Evolutionary conservation across 2,797 vertebrate species (phyloP).

Genomic region (Forpus xanthops): DNA sequence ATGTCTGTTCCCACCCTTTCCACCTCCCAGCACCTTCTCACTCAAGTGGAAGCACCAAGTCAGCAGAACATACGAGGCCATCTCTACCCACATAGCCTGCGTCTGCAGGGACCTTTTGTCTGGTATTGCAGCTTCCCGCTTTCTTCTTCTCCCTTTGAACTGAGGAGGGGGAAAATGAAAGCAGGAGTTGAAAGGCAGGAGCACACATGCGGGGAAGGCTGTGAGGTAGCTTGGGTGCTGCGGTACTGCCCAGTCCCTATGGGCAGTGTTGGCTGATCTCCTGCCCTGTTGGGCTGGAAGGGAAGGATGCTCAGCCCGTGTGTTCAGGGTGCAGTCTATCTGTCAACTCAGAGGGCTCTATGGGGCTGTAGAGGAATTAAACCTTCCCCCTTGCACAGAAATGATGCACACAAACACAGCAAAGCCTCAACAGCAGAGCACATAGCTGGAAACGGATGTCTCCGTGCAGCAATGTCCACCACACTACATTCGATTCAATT

Average conservation of each 20-base stretch:
- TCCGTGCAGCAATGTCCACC: neutral
- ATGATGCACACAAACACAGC: neutral
- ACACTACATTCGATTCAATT: neutral
- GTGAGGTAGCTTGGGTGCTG: neutral
- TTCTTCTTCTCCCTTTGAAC: neutral
- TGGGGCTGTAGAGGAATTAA: neutral
- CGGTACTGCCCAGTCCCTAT: accelerated
- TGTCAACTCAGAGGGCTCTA: neutral
- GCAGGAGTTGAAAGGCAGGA: neutral
- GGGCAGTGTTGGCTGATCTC: neutral
- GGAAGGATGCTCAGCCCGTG: neutral
- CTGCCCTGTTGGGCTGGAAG: neutral
- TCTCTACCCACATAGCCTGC: neutral
- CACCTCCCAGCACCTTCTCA: neutral
- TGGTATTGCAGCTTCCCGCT: neutral
- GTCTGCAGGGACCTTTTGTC: neutral
- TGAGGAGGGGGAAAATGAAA: neutral
- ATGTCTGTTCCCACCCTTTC: neutral
- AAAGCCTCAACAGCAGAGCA: neutral
- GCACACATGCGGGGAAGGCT: neutral
- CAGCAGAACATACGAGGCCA: neutral
- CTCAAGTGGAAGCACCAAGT: neutral
- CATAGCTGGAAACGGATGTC: neutral
- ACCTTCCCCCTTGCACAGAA: neutral
- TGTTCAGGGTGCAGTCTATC: accelerated